These are phyloP conservation scores for Varanus komodoensis DNA, from an alignment of 2,113 vertebrate species.

Conservation along the genomic window DNA sequence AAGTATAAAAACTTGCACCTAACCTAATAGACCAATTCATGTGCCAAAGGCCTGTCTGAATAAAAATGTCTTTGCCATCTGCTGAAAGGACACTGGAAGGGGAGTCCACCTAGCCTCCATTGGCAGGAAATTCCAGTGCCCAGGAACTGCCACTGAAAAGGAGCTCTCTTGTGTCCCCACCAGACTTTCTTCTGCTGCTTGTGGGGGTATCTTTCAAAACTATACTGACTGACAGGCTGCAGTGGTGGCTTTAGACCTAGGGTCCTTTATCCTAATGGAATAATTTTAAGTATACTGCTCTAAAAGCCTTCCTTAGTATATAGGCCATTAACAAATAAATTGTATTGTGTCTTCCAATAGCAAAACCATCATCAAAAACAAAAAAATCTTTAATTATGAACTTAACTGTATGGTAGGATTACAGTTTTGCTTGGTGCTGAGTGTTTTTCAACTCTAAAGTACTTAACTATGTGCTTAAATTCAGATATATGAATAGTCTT, in stretches of 20 bases:
- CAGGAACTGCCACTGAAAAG: too few species aligned
- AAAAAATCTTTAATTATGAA: not conserved
- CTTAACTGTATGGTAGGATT: not conserved
- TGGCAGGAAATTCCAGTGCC: too few species aligned
- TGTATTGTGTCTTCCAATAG: not conserved
- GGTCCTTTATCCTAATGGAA: not conserved
- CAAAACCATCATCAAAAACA: not conserved
- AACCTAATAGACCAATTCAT: too few species aligned
- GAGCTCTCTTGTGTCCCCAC: too few species aligned
- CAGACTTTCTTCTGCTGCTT: too few species aligned
- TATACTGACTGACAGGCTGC: not conserved
- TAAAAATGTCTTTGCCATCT: too few species aligned
- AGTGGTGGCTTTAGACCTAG: not conserved
- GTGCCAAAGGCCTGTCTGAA: too few species aligned
- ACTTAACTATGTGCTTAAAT: not conserved
- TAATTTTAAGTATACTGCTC: not conserved
- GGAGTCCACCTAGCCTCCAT: too few species aligned
- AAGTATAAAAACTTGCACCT: too few species aligned
- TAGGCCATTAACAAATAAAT: not conserved
- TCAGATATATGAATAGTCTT: constrained; percentile 5
- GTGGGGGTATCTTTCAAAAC: too few species aligned
- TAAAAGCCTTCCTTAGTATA: not conserved
- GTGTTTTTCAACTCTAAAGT: not conserved
- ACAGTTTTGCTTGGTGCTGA: not conserved
- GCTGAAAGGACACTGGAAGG: too few species aligned